Conservation (phyloP, 2,888 invertebrate genomes). For the Eristalis intricaria region DNA sequence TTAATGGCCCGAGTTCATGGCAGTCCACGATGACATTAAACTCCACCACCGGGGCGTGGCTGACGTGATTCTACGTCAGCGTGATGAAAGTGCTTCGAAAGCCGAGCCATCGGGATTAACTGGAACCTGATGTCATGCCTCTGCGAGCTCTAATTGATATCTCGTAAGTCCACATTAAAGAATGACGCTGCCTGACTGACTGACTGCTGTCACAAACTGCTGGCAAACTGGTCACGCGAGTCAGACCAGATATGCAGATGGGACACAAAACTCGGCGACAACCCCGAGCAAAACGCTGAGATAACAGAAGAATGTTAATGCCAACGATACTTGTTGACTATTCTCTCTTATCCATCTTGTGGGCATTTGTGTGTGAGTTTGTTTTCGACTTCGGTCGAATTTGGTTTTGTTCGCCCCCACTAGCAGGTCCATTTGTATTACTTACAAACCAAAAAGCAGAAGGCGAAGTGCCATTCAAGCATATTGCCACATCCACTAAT, state of each 20-base stretch:
- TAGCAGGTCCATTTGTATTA: constrained; percentile 21
- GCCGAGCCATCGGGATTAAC: background rate
- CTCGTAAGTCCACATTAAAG: background rate
- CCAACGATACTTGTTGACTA: background rate
- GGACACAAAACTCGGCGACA: background rate
- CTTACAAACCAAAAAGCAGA: constrained; percentile 33
- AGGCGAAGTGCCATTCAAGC: constrained; percentile 42
- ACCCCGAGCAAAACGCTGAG: background rate
- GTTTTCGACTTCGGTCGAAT: background rate
- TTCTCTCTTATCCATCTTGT: background rate
- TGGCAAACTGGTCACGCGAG: constrained; percentile 10
- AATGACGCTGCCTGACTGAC: background rate
- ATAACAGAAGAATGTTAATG: background rate
- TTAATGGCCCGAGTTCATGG: background rate
- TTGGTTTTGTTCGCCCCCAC: constrained; percentile 1
- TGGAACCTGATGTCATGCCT: background rate
- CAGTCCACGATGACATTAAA: background rate
- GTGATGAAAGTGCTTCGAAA: background rate
- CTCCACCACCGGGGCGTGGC: background rate
- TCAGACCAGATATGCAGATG: constrained; percentile 21
- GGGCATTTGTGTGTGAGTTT: background rate
- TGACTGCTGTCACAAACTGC: constrained; percentile 5
- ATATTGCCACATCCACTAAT: constrained; percentile 55
- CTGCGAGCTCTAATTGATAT: background rate
- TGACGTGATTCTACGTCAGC: background rate